Conservation (phyloP, 2,113 vertebrate genomes). For the Tauraco erythrolophus region DNA sequence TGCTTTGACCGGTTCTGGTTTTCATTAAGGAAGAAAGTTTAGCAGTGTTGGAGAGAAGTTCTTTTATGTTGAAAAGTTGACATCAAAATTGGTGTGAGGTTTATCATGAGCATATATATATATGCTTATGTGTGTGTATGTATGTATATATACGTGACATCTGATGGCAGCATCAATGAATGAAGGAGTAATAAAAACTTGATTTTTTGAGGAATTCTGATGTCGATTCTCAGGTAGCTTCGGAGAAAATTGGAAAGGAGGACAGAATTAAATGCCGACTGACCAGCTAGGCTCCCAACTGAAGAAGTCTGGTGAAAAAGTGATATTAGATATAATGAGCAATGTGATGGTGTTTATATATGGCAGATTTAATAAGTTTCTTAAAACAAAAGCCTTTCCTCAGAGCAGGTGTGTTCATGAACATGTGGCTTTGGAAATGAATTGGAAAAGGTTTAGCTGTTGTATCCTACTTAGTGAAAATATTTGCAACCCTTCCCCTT, state of each 20-base stretch:
- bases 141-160: not conserved
- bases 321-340: not conserved
- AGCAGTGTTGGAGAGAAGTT: not conserved
- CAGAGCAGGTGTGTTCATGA: not conserved
- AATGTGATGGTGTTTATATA: not conserved
- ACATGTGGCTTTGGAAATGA: not conserved
- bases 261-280: not conserved
- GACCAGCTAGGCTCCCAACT: not conserved
- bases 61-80: not conserved
- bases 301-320: not conserved
- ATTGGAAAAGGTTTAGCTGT: not conserved
- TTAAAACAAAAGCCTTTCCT: not conserved
- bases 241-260: not conserved
- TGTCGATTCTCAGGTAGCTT: not conserved
- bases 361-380: not conserved
- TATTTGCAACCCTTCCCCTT: not conserved
- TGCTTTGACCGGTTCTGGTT: not conserved
- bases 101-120: not conserved
- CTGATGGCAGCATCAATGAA: not conserved
- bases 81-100: not conserved
- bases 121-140: not conserved
- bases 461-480: not conserved
- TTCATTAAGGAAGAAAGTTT: not conserved
- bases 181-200: not conserved
- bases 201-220: not conserved